phyloP scores from a whole-genome alignment of 2,113 vertebrate genomes.

The Thamnophis sirtalis region DNA sequence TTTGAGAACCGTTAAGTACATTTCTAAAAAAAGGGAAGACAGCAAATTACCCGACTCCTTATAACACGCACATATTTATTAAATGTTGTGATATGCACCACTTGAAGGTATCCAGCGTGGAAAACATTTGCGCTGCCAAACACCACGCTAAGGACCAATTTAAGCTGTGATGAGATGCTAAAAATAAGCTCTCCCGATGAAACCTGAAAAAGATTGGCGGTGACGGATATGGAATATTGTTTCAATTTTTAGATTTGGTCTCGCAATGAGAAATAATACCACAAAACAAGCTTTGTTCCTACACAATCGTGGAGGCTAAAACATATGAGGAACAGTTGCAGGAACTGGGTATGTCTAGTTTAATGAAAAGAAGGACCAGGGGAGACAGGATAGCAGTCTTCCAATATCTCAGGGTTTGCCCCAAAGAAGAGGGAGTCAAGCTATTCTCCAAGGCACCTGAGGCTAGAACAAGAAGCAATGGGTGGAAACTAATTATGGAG shows the following conservation, averaged over 20 bases:
- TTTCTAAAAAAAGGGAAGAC: not conserved
- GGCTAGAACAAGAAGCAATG: no score
- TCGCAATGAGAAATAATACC: constrained; percentile 37
- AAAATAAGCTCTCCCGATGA: constrained; percentile 59
- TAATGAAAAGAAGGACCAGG: no score
- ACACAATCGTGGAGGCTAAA: no score
- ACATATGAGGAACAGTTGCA: no score
- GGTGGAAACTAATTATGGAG: no score
- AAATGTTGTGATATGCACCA: constrained; percentile 19
- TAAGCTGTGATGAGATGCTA: constrained; percentile 62
- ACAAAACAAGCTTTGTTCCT: constrained; percentile 34
- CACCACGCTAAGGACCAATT: constrained; percentile 52
- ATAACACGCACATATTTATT: constrained; percentile 9
- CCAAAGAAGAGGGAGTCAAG: no score
- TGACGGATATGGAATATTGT: constrained; percentile 46
- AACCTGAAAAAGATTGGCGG: constrained; percentile 56
- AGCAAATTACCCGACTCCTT: not conserved
- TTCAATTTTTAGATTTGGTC: not conserved
- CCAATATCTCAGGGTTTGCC: no score
- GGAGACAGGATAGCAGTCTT: no score
- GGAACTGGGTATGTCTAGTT: no score
- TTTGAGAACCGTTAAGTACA: constrained; percentile 13
- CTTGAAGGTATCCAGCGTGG: constrained; percentile 36
- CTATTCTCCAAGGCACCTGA: no score
- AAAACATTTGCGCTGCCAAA: constrained; percentile 47